Percentiles rank a stretch among this genome's conserved stretches.
Conservation (phyloP, 1,140 invertebrate genomes). For the Drosophila melanogaster region DNA sequence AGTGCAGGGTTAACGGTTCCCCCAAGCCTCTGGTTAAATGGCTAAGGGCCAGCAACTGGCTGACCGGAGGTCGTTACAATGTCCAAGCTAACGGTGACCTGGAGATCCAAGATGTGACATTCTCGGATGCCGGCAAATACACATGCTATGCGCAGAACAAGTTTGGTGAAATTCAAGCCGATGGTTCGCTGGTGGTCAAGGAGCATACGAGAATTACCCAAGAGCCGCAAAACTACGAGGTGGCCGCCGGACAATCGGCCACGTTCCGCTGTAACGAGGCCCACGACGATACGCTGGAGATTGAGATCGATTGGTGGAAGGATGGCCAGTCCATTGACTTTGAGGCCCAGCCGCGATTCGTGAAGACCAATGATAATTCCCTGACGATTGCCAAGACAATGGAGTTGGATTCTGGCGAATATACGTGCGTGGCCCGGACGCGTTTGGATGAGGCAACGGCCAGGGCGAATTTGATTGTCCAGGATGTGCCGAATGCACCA, state of each 20-base stretch:
- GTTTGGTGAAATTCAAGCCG: constrained; percentile 91
- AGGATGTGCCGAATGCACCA: constrained; percentile 97
- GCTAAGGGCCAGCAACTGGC: constrained; percentile 91
- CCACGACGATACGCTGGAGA: constrained; percentile 90
- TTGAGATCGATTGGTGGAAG: constrained; percentile 95
- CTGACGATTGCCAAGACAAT: constrained; percentile 97
- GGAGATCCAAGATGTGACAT: constrained; percentile 92
- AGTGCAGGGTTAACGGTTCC: constrained; percentile 97
- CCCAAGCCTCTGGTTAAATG: constrained; percentile 98
- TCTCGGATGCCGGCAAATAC: constrained; percentile 94
- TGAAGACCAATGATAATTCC: constrained; percentile 94
- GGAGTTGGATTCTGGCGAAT: constrained; percentile 96
- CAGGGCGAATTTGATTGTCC: constrained; percentile 95
- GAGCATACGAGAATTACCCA: constrained; percentile 94
- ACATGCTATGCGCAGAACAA: constrained; percentile 97
- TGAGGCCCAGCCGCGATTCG: constrained; percentile 92
- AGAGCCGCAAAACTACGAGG: constrained; percentile 95
- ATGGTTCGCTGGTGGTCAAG: constrained; percentile 92
- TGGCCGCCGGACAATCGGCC: constrained; percentile 93
- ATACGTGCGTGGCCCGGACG: constrained; percentile 97
- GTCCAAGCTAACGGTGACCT: constrained; percentile 92
- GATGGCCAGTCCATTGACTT: constrained; percentile 95
- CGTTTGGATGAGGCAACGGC: constrained; percentile 93
- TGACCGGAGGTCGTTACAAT: constrained; percentile 90
- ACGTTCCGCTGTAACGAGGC: constrained; percentile 97